Conservation (phyloP, 2,797 vertebrate genomes). For the Centropyge bicolor region DNA sequence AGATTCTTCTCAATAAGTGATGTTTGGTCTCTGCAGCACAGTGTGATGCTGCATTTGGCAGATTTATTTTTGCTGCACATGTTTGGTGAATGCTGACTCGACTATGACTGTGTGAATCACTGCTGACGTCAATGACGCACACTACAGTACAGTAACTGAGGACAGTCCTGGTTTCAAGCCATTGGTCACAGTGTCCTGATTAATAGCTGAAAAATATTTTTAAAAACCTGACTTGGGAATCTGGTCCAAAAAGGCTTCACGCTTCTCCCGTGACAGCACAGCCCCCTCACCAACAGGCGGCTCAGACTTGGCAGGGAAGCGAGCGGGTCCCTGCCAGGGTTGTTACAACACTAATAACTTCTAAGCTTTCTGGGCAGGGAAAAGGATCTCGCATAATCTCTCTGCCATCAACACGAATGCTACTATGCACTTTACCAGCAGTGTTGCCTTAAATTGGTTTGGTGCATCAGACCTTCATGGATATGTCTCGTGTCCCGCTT, state of each 20-base stretch:
- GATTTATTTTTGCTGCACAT: not conserved
- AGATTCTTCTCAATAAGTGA: not conserved
- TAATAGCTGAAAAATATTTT: not conserved
- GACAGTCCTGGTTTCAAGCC: slow-evolving; percentile 1
- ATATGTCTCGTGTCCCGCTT: slow-evolving; percentile 1
- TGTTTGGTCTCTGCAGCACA: not conserved
- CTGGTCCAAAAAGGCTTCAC: not conserved
- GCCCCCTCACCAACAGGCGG: slow-evolving; percentile 24
- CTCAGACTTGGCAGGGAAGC: slow-evolving; percentile 42
- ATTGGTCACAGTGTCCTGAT: not conserved
- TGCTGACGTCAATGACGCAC: slow-evolving; percentile 10
- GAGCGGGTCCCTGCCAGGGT: slow-evolving; percentile 38
- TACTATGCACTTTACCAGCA: slow-evolving; percentile 12
- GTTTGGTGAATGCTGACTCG: slow-evolving; percentile 8
- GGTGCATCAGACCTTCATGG: not conserved
- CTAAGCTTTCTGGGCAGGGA: slow-evolving; percentile 44
- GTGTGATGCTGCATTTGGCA: not conserved
- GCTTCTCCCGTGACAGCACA: not conserved
- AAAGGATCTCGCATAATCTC: slow-evolving; percentile 36
- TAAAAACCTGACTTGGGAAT: not conserved
- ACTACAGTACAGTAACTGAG: not conserved
- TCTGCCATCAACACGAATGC: slow-evolving; percentile 24
- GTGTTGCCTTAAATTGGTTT: not conserved
- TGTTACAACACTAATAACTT: slow-evolving; percentile 59
- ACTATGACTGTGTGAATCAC: not conserved